Base-by-base conservation (phyloP, 2,113 vertebrate genomes). In the Anthoscopus minutus region DNA sequence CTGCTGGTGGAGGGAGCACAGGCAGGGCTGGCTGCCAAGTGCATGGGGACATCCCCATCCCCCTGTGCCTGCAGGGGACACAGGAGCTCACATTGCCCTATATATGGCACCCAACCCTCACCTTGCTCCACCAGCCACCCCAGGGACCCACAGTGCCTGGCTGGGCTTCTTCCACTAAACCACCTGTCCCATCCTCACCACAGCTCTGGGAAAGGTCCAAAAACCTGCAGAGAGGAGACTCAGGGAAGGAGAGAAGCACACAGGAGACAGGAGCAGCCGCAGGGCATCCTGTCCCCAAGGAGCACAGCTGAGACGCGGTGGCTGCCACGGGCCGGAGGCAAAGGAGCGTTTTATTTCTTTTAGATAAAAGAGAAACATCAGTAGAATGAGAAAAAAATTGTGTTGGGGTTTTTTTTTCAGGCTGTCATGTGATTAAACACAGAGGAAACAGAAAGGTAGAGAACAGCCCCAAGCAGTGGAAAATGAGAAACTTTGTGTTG, bases 351-450 rank as follows among this genome's bases (percentile, higher is more conserved):
- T 92, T 70, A 57, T 94, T 85, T 93, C 84, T 74, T 74, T 92
- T 57, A 76, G 73, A 76, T 72, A 84, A 91, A 97, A 92, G 78
- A 58, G 17, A 89, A 95, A 89, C 78, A 87, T 89, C 89, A 91
- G 65, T 76, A 85, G 62, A 92, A 90, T 54, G 64, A 78, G 70
- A 23, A 89, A 66, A 92, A 89, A 91, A 67, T 7, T 12, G 44
- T 65, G 77, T 37, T 90, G 38, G 0, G 13, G 4, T 9, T 30
- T 37, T 31, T 53, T 88, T 74, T 73, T 19, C 31, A 50, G 74
- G 19, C 71, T 89, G 50, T 82, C 78, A 70, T 53, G 89, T 92
- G 87, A 88, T 92, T 83, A 86, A 92, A 77, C 79, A 67, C 54
- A 88, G 71, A 69, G 86, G 74, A 86, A 89, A 86, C 22, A 50